phyloP scores from a whole-genome alignment of 2,113 vertebrate genomes.

The Chroicocephalus ridibundus region DNA sequence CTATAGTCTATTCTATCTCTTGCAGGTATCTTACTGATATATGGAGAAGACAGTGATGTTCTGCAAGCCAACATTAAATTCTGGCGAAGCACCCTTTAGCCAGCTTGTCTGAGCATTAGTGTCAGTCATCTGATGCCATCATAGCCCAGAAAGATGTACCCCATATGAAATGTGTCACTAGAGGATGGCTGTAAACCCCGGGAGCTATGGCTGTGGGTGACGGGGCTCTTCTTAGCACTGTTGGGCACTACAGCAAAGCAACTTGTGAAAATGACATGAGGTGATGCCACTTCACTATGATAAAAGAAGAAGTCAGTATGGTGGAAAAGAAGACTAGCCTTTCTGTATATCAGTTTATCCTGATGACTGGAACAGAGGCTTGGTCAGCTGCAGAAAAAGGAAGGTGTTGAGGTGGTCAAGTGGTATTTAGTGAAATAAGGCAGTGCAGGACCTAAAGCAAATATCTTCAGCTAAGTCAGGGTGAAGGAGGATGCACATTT shows the following conservation, averaged over 20 bases:
- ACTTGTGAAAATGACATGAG: neutral
- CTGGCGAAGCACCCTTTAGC: neutral
- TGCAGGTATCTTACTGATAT: neutral
- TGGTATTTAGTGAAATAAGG: neutral
- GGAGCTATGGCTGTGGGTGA: neutral
- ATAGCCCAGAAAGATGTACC: neutral
- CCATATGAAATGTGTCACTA: neutral
- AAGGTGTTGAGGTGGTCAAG: neutral
- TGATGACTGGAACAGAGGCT: neutral
- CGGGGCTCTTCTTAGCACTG: neutral
- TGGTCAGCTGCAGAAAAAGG: neutral
- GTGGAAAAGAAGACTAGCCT: neutral
- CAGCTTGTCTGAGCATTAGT: neutral
- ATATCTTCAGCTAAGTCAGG: neutral
- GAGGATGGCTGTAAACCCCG: neutral
- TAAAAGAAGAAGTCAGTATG: neutral
- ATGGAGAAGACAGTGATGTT: neutral
- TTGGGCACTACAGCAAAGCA: neutral
- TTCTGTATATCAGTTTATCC: neutral
- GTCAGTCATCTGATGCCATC: neutral
- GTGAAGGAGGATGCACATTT: neutral
- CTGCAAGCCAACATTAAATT: neutral
- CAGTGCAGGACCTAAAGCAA: neutral
- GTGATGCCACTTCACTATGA: neutral
- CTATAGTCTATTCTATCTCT: neutral